Conservation (phyloP, 2,888 invertebrate genomes). For the Nipponacmea schrenckii region DNA sequence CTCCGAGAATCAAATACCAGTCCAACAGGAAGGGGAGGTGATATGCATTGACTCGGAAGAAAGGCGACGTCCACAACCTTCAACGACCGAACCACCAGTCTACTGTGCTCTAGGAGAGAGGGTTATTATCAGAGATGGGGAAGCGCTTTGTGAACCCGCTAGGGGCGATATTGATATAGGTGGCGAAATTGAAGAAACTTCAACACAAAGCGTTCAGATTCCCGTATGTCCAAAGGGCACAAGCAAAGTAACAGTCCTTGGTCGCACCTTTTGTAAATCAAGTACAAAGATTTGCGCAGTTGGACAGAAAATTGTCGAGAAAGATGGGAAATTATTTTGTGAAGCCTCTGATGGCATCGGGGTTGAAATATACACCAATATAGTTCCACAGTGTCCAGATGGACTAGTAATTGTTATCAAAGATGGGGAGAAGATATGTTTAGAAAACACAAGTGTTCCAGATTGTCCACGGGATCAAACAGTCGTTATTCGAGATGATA, state of each 20-base stretch:
- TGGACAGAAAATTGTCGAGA: conserved; percentile 20
- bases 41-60: no score
- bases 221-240: not conserved
- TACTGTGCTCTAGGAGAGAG: conserved; percentile 12
- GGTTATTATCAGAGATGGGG: conserved; percentile 1
- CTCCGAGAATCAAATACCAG: no score
- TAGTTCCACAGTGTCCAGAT: not conserved
- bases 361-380: not conserved
- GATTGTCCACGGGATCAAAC: not conserved
- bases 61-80: no score
- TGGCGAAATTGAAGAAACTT: not conserved
- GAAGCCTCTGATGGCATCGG: not conserved
- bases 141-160: conserved; percentile 3
- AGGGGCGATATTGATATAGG: not conserved
- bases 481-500: not conserved
- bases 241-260: not conserved
- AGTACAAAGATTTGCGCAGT: conserved; percentile 22
- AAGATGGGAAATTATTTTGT: conserved; percentile 13
- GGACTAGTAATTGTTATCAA: not conserved
- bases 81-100: not conserved
- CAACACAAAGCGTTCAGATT: not conserved
- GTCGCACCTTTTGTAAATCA: not conserved
- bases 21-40: no score
- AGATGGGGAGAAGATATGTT: not conserved
- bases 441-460: not conserved